These are phyloP conservation scores for Ceyx erithaca DNA, from an alignment of 2,797 vertebrate genomes.

Conservation along the genomic window DNA sequence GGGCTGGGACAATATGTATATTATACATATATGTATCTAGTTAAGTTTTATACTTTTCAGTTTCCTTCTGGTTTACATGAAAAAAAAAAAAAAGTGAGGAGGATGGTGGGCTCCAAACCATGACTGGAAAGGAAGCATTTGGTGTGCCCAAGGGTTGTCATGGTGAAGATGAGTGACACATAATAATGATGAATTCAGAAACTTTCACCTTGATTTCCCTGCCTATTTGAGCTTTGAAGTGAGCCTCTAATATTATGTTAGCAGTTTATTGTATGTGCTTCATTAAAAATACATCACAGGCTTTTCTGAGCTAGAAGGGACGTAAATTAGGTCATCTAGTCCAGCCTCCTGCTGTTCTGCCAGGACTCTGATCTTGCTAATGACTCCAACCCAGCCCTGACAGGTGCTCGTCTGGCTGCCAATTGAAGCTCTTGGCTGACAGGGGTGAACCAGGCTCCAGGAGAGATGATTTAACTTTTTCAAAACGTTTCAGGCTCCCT, in stretches of 20 bases:
- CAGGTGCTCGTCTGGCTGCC: slow-evolving; percentile 47
- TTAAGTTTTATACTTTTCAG: background rate
- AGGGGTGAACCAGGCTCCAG: background rate
- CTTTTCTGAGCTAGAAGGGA: slow-evolving; percentile 52
- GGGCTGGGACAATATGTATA: background rate
- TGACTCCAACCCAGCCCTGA: slow-evolving; percentile 50
- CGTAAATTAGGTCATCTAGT: slow-evolving; percentile 60
- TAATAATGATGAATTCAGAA: slow-evolving; percentile 49
- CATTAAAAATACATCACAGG: slow-evolving; percentile 71
- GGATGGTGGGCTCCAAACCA: background rate
- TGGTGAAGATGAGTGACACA: slow-evolving; percentile 37
- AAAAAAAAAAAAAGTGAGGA: background rate
- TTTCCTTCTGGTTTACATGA: background rate
- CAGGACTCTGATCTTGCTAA: slow-evolving; percentile 57
- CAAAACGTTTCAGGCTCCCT: background rate
- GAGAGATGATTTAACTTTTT: background rate
- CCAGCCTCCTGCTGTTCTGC: slow-evolving; percentile 43
- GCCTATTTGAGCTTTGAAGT: slow-evolving; percentile 48
- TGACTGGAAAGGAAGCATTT: background rate
- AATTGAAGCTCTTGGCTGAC: background rate
- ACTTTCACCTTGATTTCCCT: slow-evolving; percentile 56
- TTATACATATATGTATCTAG: background rate
- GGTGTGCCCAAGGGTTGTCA: slow-evolving; percentile 22
- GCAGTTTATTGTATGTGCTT: slow-evolving; percentile 65
- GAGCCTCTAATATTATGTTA: slow-evolving; percentile 50